phyloP scores from a whole-genome alignment of 2,797 vertebrate species.

The Chiloscyllium punctatum region DNA sequence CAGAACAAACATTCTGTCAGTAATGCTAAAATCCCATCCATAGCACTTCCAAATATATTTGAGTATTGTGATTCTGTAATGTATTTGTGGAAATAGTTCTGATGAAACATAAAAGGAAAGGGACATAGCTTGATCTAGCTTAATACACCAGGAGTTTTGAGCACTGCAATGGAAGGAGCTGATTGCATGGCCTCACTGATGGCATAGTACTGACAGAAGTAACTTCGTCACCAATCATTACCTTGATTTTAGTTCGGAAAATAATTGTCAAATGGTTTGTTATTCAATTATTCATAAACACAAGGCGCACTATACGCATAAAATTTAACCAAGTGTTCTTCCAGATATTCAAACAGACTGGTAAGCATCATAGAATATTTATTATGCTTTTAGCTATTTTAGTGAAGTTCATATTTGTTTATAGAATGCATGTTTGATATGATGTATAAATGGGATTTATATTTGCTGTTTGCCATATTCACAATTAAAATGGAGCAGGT shows the following conservation, averaged over 20 bases:
- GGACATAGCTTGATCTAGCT: background rate
- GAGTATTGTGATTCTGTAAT: background rate
- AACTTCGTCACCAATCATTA: background rate
- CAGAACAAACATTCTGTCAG: background rate
- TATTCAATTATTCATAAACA: constrained; percentile 15
- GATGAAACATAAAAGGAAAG: background rate
- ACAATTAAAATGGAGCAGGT: background rate
- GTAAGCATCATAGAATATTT: constrained; percentile 9
- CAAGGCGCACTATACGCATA: background rate
- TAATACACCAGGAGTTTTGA: background rate
- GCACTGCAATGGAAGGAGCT: background rate
- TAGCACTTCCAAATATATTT: background rate
- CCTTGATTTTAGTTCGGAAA: background rate
- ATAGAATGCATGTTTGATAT: background rate
- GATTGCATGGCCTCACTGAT: background rate
- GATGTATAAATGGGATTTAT: background rate
- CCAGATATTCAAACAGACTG: background rate
- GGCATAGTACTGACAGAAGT: background rate
- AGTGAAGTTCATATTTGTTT: background rate
- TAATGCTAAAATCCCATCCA: background rate
- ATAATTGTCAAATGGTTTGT: background rate
- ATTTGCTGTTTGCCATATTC: background rate
- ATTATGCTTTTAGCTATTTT: background rate
- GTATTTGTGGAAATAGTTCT: background rate
- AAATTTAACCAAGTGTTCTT: background rate